Evolutionary conservation across 2,113 vertebrate genomes (phyloP).

Genomic region (Cyphotilapia sp.): DNA sequence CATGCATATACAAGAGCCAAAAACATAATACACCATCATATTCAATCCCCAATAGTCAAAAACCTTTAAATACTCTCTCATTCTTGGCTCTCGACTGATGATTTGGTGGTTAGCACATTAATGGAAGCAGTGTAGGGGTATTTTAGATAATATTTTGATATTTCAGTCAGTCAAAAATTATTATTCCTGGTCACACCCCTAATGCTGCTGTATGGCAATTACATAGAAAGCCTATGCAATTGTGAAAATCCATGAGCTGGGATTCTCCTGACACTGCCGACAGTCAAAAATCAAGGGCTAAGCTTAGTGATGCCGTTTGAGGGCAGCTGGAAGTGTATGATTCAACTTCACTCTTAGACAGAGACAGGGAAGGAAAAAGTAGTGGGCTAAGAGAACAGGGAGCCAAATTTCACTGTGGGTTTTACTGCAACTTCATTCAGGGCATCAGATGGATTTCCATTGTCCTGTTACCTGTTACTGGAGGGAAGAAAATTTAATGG

Average conservation of each 20-base stretch:
- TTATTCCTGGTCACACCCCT: not conserved
- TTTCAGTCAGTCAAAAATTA: not conserved
- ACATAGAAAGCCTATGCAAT: not conserved
- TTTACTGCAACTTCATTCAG: not conserved
- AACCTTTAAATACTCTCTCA: not conserved
- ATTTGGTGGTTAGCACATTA: not conserved
- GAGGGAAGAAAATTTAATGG: not conserved
- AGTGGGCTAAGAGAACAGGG: not conserved
- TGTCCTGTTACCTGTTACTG: not conserved
- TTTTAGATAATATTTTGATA: not conserved
- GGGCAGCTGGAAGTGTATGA: not conserved
- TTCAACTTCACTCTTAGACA: not conserved
- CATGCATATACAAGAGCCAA: not conserved
- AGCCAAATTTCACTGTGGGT: not conserved
- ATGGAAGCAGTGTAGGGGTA: not conserved
- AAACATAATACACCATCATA: not conserved
- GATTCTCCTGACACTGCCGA: not conserved
- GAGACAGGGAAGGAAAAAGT: not conserved
- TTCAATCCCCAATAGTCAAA: not conserved
- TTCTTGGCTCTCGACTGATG: not conserved
- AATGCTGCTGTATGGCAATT: not conserved
- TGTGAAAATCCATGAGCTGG: not conserved
- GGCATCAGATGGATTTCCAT: not conserved
- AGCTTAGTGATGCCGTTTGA: not conserved
- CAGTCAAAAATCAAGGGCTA: not conserved